Conservation (phyloP, 1,140 invertebrate species). For the Calosoma granatense region DNA sequence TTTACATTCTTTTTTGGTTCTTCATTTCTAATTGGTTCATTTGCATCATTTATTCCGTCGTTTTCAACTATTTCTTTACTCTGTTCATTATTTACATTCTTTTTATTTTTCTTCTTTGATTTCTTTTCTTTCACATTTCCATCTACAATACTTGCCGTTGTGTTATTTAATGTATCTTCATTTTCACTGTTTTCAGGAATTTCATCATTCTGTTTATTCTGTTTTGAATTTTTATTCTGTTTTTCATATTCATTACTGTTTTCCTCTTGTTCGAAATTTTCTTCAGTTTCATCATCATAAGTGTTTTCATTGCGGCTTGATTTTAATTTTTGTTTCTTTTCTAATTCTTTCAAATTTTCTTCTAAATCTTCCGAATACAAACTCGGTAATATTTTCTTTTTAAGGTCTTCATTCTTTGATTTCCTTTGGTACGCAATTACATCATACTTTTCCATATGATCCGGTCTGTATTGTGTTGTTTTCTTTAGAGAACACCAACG, state of each 20-base stretch:
- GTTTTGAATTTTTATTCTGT: constrained; percentile 7
- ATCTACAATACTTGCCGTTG: too few species aligned
- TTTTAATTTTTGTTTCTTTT: constrained; percentile 16
- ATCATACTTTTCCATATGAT: constrained; percentile 72
- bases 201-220: not conserved
- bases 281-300: not conserved
- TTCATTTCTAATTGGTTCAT: constrained; percentile 18
- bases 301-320: constrained; percentile 4
- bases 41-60: constrained; percentile 2
- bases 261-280: constrained; percentile 6
- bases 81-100: too few species aligned
- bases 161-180: too few species aligned
- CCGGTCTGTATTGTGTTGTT: constrained; percentile 65
- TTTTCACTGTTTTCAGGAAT: constrained; percentile 10
- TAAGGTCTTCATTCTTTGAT: constrained; percentile 57
- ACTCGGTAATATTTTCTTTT: constrained; percentile 78
- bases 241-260: constrained; percentile 11
- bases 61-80: too few species aligned
- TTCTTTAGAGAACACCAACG: constrained; percentile 91
- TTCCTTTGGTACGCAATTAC: constrained; percentile 65
- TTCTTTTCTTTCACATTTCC: too few species aligned
- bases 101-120: too few species aligned
- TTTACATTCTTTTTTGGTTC: constrained; percentile 16
- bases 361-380: constrained; percentile 49
- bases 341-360: constrained; percentile 15